These are phyloP conservation scores for Pterois miles DNA, from an alignment of 2,797 vertebrate genomes.

Conservation along the genomic window DNA sequence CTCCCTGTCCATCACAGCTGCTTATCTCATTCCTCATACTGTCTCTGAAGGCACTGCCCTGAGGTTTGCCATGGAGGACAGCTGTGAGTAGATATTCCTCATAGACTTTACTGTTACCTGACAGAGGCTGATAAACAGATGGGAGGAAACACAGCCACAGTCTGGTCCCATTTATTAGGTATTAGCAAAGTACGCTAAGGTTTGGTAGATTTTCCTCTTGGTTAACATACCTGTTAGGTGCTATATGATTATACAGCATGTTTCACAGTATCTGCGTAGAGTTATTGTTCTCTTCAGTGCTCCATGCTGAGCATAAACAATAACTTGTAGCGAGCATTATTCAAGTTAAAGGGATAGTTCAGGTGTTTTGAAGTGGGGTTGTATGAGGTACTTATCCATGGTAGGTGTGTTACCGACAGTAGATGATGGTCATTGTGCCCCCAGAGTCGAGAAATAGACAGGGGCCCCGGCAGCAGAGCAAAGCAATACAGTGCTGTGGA, in stretches of 20 bases:
- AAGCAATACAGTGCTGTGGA: no score
- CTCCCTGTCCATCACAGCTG: slow-evolving; percentile 30
- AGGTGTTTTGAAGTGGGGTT: no score
- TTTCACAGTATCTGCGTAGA: not conserved
- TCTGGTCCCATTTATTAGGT: not conserved
- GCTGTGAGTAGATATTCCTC: slow-evolving; percentile 10
- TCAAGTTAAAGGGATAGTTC: no score
- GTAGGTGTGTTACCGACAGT: no score
- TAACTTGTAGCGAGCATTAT: no score
- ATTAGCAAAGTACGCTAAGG: not conserved
- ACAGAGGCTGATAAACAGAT: not conserved
- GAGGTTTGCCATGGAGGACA: not conserved
- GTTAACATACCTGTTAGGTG: not conserved
- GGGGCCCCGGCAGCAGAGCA: no score
- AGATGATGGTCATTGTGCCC: no score
- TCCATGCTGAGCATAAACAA: not conserved
- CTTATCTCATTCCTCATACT: slow-evolving; percentile 8
- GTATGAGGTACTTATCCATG: no score
- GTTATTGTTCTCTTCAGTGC: not conserved
- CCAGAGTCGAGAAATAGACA: no score
- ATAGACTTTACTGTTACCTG: not conserved
- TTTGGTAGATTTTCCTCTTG: not conserved
- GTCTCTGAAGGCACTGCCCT: not conserved
- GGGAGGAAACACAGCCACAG: not conserved
- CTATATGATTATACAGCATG: not conserved